Percentiles rank a stretch among this genome's conserved stretches.
phyloP scores from a whole-genome alignment of 2,888 invertebrate genomes.

The Eudasyphora cyanicolor region DNA sequence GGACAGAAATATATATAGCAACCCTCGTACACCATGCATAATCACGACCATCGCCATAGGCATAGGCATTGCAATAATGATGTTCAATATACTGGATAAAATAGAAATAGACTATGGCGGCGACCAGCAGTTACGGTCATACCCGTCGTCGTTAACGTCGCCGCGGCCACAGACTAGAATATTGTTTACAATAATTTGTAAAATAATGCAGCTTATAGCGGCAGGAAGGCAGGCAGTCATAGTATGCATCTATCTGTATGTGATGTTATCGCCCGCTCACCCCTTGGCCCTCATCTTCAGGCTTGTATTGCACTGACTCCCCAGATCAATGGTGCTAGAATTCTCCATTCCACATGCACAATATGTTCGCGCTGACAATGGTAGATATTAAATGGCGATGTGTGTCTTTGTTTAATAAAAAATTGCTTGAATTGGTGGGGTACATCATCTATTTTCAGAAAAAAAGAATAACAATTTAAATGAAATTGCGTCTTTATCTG shows the following conservation, averaged over 20 bases:
- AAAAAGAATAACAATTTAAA: slow-evolving; percentile 41
- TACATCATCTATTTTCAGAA: background rate
- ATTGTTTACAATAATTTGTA: slow-evolving; percentile 5
- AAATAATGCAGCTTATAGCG: background rate
- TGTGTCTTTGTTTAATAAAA: background rate
- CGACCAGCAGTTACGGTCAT: slow-evolving; percentile 1
- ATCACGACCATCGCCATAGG: background rate
- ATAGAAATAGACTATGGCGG: slow-evolving; percentile 4
- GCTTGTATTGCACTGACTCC: background rate
- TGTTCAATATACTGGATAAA: background rate
- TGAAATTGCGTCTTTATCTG: slow-evolving; percentile 52
- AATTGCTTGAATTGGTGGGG: background rate
- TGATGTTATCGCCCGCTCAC: too few relatives aligned
- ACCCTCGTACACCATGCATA: slow-evolving; percentile 22
- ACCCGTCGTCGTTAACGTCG: background rate
- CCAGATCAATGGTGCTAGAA: background rate
- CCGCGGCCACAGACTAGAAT: background rate
- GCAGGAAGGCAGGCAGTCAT: background rate
- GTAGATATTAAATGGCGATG: background rate
- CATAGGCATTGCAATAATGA: background rate
- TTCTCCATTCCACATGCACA: background rate
- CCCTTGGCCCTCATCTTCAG: background rate
- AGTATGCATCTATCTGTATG: background rate
- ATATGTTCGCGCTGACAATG: background rate
- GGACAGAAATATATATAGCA: too few relatives aligned